Evolutionary conservation across 2,888 invertebrate species (phyloP).

Genomic region (Drepanosiphum platanoidis): DNA sequence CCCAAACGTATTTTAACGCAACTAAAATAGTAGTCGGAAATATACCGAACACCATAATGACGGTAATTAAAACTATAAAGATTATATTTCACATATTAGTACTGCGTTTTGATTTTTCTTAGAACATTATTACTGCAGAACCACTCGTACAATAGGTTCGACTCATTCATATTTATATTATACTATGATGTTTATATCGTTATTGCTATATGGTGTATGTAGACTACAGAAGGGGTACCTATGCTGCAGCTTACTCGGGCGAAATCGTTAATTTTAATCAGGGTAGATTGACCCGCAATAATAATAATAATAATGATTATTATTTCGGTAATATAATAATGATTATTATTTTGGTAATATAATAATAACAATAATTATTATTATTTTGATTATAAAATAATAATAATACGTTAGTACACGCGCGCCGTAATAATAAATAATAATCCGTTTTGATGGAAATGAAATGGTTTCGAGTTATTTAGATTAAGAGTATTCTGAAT

Average conservation of each 20-base stretch:
- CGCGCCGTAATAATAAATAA: not conserved
- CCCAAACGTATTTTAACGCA: not conserved
- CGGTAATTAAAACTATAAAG: not conserved
- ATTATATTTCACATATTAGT: no score
- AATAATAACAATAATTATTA: no score
- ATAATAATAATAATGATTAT: not conserved
- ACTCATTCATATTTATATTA: not conserved
- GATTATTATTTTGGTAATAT: no score
- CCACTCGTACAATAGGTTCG: not conserved
- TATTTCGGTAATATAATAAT: no score
- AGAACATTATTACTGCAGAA: not conserved
- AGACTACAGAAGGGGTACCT: no score
- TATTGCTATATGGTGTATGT: not conserved
- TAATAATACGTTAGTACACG: no score
- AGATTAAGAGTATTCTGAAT: not conserved
- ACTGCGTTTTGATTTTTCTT: not conserved
- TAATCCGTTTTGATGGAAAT: not conserved
- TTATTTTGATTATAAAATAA: no score
- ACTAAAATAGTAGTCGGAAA: not conserved
- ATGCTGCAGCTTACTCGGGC: not conserved
- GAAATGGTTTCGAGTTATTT: not conserved
- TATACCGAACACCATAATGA: not conserved
- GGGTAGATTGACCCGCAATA: not conserved
- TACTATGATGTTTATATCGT: not conserved
- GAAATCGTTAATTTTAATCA: conserved; percentile 4